phyloP scores from a whole-genome alignment of 2,888 invertebrate species.

The Ypsolopha sequella region DNA sequence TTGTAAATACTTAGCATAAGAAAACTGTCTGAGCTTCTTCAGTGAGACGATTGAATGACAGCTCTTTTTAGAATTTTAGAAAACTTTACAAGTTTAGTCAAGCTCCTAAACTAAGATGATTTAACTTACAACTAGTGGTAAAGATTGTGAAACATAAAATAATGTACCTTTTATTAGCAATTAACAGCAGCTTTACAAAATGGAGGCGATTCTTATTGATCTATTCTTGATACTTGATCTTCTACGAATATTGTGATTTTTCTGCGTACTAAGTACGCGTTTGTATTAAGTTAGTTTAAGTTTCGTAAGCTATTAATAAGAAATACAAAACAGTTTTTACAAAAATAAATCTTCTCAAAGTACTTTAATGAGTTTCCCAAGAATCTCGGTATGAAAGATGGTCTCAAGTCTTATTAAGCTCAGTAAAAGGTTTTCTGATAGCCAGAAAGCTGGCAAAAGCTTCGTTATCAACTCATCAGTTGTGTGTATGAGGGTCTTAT shows the following conservation, averaged over 20 bases:
- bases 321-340: not conserved
- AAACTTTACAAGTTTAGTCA: not conserved
- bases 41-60: not conserved
- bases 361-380: too few species aligned
- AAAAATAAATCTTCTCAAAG: too few species aligned
- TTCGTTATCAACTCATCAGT: too few species aligned
- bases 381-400: too few species aligned
- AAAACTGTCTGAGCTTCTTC: not conserved
- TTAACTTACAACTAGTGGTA: not conserved
- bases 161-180: constrained; percentile 21
- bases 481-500: not conserved
- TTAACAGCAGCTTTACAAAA: constrained; percentile 16
- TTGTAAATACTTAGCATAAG: not conserved
- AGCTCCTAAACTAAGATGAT: not conserved
- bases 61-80: not conserved
- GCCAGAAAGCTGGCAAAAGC: too few species aligned
- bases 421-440: too few species aligned
- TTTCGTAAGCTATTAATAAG: not conserved
- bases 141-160: not conserved
- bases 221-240: constrained; percentile 62
- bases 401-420: too few species aligned
- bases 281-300: not conserved
- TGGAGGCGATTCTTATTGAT: constrained; percentile 18
- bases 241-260: constrained; percentile 50
- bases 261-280: constrained; percentile 22